These are phyloP conservation scores for Autographa gamma DNA, from an alignment of 2,888 invertebrate species.

Conservation along the genomic window DNA sequence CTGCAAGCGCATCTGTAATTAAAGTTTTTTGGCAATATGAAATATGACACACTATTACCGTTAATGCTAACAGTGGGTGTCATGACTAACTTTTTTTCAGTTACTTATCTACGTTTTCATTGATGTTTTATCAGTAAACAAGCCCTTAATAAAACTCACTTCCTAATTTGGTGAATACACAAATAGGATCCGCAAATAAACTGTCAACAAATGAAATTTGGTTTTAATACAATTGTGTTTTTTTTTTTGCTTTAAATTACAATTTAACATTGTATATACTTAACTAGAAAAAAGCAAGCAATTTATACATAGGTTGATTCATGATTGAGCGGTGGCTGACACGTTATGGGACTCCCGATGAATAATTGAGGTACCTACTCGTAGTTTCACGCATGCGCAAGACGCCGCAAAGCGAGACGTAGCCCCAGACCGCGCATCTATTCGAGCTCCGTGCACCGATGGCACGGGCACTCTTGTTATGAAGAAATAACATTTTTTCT, in stretches of 20 bases:
- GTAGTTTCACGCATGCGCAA: constrained; percentile 79
- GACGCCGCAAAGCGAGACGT: constrained; percentile 59
- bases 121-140: no score
- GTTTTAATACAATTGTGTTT: not conserved
- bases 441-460: constrained; percentile 44
- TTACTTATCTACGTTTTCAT: no score
- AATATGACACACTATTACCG: no score
- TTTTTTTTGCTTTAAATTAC: not conserved
- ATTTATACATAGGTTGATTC: constrained; percentile 50
- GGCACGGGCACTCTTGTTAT: constrained; percentile 29
- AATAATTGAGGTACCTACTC: constrained; percentile 77
- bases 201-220: not conserved
- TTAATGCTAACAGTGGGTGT: no score
- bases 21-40: no score
- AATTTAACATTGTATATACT: not conserved
- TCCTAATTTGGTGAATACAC: no score
- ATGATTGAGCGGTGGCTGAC: constrained; percentile 69
- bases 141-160: no score
- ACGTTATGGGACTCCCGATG: constrained; percentile 78
- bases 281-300: constrained; percentile 31
- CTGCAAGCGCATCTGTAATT: no score
- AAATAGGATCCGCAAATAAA: not conserved
- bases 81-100: no score
- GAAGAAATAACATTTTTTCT: constrained; percentile 36
- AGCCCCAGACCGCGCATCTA: constrained; percentile 59